Evolutionary conservation across 2,888 invertebrate species (phyloP), one percentile per base, ranked within the genome.

Genomic region (Lithosia quadra): DNA sequence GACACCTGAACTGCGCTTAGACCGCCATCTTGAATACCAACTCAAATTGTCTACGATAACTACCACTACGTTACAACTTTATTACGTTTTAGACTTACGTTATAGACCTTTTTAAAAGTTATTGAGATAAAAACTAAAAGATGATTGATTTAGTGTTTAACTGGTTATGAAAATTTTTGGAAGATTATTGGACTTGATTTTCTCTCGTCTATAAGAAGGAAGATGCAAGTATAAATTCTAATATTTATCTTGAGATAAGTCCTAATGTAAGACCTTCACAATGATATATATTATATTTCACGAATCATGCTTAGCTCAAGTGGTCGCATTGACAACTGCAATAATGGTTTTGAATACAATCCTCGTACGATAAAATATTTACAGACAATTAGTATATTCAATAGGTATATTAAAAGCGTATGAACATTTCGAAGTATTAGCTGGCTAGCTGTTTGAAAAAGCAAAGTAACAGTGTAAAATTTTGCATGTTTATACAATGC

Each of bases 1-100:
- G 84, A 85, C 86, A 85, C 85, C 84, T 85, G 83, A 80, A 72
- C 74, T 74, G 56, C 63, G 67, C 68, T 71, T 68, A 59, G 63
- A 69, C 60, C 55, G 68, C 69, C 71, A 72, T 71, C 68, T 72
- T 76, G 62, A 39, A 60, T 60, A 18, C 18, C 24, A 39, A 60
- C 60, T 39, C 15, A 59, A 22, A 59, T 59, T 59, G 36, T 34
- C 34, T 22, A 8, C 36, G 21, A 36, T 34, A 36, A 0, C 13
- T 60, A 8, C 34, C 21, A 36, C 34, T 36, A 21, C 34, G 59
- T 36, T 7, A 60, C 22, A 22, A 36, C 22, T 49, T n/a, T 49
- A 49, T 49, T 49, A 49, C 1, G 9, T n/a, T 49, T 49, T 18
- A n/a, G 15, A 15, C 15, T 21, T 34, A 21, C 28, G 34, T 34